phyloP scores from a whole-genome alignment of 1,140 invertebrate species.

The Ruditapes philippinarum region DNA sequence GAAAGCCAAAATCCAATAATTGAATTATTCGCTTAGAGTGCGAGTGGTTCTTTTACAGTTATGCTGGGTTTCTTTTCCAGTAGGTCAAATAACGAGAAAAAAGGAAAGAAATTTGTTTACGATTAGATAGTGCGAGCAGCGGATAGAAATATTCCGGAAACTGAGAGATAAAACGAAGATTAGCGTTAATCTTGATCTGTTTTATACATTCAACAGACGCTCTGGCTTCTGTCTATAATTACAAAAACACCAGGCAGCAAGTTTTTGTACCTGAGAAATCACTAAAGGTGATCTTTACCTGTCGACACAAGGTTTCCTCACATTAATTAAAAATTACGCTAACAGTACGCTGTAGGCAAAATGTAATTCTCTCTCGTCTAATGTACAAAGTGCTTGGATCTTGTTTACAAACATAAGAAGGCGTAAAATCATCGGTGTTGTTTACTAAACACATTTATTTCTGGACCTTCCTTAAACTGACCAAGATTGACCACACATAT shows the following conservation, averaged over 20 bases:
- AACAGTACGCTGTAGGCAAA: too few relatives aligned
- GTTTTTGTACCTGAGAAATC: neutral
- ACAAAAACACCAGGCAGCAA: neutral
- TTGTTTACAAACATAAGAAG: too few relatives aligned
- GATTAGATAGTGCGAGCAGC: constrained; percentile 3
- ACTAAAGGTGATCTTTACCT: neutral
- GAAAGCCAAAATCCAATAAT: constrained; percentile 8
- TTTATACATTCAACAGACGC: neutral
- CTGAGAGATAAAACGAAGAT: constrained; percentile 1
- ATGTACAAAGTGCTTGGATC: too few relatives aligned
- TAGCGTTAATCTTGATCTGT: neutral
- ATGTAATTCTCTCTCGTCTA: too few relatives aligned
- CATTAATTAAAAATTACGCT: too few relatives aligned
- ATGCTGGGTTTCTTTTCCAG: neutral
- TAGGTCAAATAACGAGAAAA: neutral
- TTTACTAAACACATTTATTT: neutral
- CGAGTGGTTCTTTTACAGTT: neutral
- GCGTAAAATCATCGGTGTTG: too few relatives aligned
- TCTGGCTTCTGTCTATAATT: neutral
- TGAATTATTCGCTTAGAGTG: neutral
- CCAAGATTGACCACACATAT: neutral
- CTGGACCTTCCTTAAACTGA: neutral
- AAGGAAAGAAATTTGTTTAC: constrained; percentile 5
- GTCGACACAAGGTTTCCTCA: neutral
- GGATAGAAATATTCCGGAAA: neutral